phyloP scores from a whole-genome alignment of 2,113 vertebrate genomes.

The Aplodontia rufa region DNA sequence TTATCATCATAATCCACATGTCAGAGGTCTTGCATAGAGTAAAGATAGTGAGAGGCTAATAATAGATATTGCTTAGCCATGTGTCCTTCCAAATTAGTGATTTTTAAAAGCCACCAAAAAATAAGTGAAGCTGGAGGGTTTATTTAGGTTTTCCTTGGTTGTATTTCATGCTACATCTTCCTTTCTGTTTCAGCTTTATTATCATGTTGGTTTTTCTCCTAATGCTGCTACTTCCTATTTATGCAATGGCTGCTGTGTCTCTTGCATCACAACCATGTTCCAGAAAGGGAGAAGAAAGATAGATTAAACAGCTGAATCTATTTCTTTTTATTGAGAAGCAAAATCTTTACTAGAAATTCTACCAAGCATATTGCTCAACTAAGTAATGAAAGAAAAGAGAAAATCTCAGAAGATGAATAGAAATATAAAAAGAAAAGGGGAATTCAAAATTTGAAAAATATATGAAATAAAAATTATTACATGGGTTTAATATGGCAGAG shows the following conservation, averaged over 20 bases:
- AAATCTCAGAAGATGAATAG: background rate
- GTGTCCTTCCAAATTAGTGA: too few species aligned
- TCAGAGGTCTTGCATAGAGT: too few species aligned
- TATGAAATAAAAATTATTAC: background rate
- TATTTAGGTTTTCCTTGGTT: too few species aligned
- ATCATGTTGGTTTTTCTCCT: background rate
- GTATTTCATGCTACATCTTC: background rate
- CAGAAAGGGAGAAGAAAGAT: background rate
- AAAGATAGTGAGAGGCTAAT: background rate
- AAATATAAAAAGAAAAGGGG: background rate
- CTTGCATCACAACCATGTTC: background rate
- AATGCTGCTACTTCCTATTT: background rate
- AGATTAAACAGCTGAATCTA: background rate
- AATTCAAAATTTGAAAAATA: background rate
- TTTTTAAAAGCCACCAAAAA: too few species aligned
- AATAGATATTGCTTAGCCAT: background rate
- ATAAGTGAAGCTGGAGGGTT: too few species aligned
- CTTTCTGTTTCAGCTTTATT: background rate
- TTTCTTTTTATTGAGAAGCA: background rate
- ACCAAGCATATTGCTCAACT: background rate
- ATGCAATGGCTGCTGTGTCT: background rate
- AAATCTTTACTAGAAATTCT: background rate
- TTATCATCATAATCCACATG: background rate
- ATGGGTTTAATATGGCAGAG: background rate
- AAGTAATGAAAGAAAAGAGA: background rate